Conservation (phyloP, 2,888 invertebrate species). For the Carcina quercana region DNA sequence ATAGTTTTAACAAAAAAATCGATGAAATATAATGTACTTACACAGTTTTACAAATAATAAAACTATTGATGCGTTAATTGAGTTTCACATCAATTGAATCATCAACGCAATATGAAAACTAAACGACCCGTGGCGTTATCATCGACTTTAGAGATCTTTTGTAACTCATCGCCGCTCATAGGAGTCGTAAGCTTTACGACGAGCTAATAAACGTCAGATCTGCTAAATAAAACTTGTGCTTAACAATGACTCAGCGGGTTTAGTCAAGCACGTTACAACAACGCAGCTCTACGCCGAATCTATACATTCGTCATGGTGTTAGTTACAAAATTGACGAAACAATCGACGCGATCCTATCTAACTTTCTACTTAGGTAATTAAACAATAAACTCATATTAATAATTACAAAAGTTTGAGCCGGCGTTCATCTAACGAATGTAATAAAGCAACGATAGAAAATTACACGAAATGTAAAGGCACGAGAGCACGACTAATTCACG, state of each 20-base stretch:
- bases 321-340: slow-evolving; percentile 25
- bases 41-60: too few relatives aligned
- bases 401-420: slow-evolving; percentile 26
- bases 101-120: slow-evolving; percentile 2
- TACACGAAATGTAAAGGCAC: slow-evolving; percentile 51
- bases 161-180: slow-evolving; percentile 7
- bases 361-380: slow-evolving; percentile 49
- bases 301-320: slow-evolving; percentile 27
- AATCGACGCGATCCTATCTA: slow-evolving; percentile 21
- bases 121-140: slow-evolving; percentile 6
- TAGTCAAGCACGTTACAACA: slow-evolving; percentile 21
- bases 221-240: slow-evolving; percentile 38
- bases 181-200: slow-evolving; percentile 6
- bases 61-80: too few relatives aligned
- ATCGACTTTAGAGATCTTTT: slow-evolving; percentile 4
- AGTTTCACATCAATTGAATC: too few relatives aligned
- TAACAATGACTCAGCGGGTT: slow-evolving; percentile 28
- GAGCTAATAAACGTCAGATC: slow-evolving; percentile 31
- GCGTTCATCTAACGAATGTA: slow-evolving; percentile 15
- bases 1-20: too few relatives aligned
- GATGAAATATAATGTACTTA: too few relatives aligned
- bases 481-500: slow-evolving; percentile 62
- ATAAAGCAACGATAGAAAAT: slow-evolving; percentile 44
- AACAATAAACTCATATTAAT: slow-evolving; percentile 39
- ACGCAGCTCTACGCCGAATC: slow-evolving; percentile 8